These are phyloP conservation scores for Melinopterus prodromus DNA, from an alignment of 2,888 invertebrate species.

Conservation along the genomic window DNA sequence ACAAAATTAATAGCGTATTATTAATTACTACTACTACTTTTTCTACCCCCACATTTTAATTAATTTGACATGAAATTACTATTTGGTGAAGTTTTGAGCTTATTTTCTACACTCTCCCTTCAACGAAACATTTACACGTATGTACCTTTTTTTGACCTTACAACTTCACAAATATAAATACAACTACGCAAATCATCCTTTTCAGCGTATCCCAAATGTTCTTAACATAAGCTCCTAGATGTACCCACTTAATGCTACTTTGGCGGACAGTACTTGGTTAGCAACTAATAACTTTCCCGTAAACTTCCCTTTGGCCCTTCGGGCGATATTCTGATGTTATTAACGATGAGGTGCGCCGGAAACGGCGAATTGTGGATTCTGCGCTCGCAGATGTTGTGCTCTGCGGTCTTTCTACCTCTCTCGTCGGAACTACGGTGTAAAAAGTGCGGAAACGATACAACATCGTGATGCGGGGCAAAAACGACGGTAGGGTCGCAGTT, in stretches of 20 bases:
- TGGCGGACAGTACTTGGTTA: background rate
- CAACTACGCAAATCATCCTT: background rate
- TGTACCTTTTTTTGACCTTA: background rate
- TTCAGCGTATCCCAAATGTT: background rate
- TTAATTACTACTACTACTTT: too few relatives aligned
- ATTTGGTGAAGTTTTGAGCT: too few relatives aligned
- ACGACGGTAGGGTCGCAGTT: background rate
- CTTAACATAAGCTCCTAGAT: background rate
- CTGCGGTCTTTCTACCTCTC: background rate
- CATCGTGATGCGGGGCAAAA: background rate
- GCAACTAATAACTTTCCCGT: background rate
- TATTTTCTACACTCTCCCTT: too few relatives aligned
- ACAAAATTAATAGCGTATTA: too few relatives aligned
- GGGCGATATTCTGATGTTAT: background rate
- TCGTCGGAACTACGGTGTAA: background rate
- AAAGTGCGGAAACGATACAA: background rate
- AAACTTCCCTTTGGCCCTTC: background rate
- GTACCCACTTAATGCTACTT: background rate
- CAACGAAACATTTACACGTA: too few relatives aligned
- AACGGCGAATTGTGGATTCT: background rate
- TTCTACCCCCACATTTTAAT: too few relatives aligned
- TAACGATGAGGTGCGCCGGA: background rate
- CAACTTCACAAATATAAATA: background rate
- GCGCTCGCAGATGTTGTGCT: background rate
- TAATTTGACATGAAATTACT: too few relatives aligned